Evolutionary conservation across 2,888 invertebrate genomes (phyloP).

Genomic region (Habroteleia sp.): DNA sequence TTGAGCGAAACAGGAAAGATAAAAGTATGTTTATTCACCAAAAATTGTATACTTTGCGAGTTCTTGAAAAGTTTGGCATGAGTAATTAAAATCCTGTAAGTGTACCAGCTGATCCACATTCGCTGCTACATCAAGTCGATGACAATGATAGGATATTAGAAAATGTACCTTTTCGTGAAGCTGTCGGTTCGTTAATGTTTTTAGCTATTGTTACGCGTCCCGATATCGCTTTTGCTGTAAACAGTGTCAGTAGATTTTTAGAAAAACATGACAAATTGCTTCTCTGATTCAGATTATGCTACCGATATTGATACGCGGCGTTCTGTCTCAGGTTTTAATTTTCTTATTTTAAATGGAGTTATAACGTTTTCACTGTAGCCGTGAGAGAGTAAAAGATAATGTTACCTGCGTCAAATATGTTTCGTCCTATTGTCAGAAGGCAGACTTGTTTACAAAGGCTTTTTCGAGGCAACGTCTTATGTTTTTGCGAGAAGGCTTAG

Average conservation of each 20-base stretch:
- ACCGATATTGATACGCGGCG: conserved; percentile 49
- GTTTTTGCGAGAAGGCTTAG: not conserved
- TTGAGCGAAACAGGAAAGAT: conserved; percentile 49
- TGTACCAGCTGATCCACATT: not conserved
- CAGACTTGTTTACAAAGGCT: conserved; percentile 9
- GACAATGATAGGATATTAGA: not conserved
- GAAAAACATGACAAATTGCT: conserved; percentile 13
- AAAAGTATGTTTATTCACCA: conserved; percentile 61
- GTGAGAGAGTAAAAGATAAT: conserved; percentile 2
- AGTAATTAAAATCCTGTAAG: conserved; percentile 51
- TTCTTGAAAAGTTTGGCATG: conserved; percentile 60
- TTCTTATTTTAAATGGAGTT: conserved; percentile 28
- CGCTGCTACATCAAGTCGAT: not conserved
- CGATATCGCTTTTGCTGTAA: not conserved
- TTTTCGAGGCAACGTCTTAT: conserved; percentile 6
- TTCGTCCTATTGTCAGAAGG: conserved; percentile 4
- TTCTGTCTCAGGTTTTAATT: conserved; percentile 56
- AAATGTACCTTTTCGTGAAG: not conserved
- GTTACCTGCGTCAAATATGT: not conserved
- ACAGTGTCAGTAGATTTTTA: not conserved
- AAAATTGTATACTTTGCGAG: conserved; percentile 51
- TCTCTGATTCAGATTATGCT: conserved; percentile 57
- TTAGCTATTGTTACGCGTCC: not conserved
- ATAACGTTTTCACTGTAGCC: conserved; percentile 8
- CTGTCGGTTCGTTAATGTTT: not conserved